Evolutionary conservation across 92 coral and sea anemone species (phyloP), one percentile per base, ranked within the genome.

Genomic region (Ricordea florida): DNA sequence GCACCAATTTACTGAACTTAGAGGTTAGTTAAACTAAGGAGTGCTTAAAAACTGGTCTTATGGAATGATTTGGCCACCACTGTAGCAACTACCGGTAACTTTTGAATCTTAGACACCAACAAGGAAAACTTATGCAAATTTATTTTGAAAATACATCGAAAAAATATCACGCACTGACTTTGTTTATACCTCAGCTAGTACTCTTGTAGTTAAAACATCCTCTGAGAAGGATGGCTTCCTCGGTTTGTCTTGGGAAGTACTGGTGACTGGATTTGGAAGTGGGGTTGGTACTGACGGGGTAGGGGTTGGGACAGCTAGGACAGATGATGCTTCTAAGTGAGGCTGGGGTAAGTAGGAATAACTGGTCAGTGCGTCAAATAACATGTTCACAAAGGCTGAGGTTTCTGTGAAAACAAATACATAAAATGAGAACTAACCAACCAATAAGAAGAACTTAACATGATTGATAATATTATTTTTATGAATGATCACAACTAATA

Each of bases 291-390:
- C 70, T 34, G 31, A 37, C 7, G 56, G 38, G 1, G 57, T 50
- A 20, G 58, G 11, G 28, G 69, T 50, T 66, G 87, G 80, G 1
- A 22, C 79, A 35, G 79, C 68, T 48, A 89, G 85, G 9, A 73
- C 59, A 17, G 92, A 65, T 3, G 85, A 47, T 11, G 88, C 82
- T 23, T 73, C 80, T 8, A 45, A 41, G 3, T 57, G 29, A 38
- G 74, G 45, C 32, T 85, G 76, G 22, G 97, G 97, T 51, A 92
- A 17, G 55, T 96, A 96, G 0, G 97, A 86, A 48, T 78, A 78
- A 72, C 55, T 73, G 55, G 85, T 72, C 37, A 96, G 92, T 10
- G 90, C 93, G 53, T 96, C 94, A 84, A 96, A 96, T 46, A 96
- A 28, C 34, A 88, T 70, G 57, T 92, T 89, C 32, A 96, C 99